phyloP scores from a whole-genome alignment of 92 coral and sea anemone species.

The Parazoanthus swiftii region DNA sequence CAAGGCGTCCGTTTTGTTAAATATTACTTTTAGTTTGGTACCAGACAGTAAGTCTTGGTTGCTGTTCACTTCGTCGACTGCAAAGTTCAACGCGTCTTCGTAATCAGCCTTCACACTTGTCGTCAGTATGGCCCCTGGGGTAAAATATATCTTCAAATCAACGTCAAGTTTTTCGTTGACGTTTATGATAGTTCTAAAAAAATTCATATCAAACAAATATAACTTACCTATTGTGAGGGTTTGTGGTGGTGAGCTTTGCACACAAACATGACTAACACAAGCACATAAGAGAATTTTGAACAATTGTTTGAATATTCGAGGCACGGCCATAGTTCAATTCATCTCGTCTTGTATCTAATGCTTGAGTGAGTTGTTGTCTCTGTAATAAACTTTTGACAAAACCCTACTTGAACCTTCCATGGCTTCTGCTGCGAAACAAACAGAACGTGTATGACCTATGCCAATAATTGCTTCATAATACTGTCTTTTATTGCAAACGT shows the following conservation, averaged over 20 bases:
- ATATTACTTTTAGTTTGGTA: slow-evolving; percentile 56
- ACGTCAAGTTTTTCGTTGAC: neutral
- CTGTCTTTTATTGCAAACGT: neutral
- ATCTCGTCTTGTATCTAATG: neutral
- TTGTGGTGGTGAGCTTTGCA: neutral
- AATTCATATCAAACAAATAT: neutral
- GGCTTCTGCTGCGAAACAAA: neutral
- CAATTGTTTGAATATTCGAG: neutral
- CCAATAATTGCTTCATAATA: neutral
- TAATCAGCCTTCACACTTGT: slow-evolving; percentile 33
- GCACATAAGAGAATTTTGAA: neutral
- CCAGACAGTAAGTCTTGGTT: slow-evolving; percentile 47
- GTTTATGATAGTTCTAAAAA: neutral
- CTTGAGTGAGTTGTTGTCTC: neutral
- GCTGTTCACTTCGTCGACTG: slow-evolving; percentile 63
- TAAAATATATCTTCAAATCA: neutral
- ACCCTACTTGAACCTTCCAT: neutral
- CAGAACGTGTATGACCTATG: neutral
- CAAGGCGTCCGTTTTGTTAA: slow-evolving; percentile 64
- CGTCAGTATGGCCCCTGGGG: slow-evolving; percentile 23
- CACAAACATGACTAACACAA: neutral
- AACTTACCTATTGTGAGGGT: slow-evolving; percentile 20
- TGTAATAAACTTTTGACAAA: neutral
- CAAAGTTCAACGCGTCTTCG: slow-evolving; percentile 69
- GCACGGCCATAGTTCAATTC: neutral